Conservation (phyloP, 2,888 invertebrate species). For the Drosophila robusta region DNA sequence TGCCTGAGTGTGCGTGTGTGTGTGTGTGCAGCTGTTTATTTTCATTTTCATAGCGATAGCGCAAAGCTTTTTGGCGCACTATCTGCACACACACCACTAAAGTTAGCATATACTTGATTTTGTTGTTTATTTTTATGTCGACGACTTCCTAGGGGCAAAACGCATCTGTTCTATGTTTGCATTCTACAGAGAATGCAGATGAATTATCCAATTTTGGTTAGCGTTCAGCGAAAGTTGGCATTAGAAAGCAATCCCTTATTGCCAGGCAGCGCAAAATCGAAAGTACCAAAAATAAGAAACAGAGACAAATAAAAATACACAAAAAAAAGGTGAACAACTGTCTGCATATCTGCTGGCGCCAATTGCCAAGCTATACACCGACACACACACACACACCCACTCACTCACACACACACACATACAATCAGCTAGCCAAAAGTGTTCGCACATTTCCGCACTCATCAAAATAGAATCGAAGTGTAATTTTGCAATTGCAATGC, state of each 20-base stretch:
- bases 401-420: constrained; percentile 19
- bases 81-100: constrained; percentile 33
- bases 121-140: constrained; percentile 25
- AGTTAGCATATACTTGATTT: background rate
- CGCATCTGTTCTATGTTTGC: constrained; percentile 34
- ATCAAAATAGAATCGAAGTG: constrained; percentile 64
- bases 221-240: constrained; percentile 40
- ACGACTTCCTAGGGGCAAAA: constrained; percentile 35
- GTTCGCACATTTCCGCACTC: constrained; percentile 76
- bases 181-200: background rate
- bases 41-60: constrained; percentile 73
- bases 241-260: constrained; percentile 23
- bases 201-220: constrained; percentile 50
- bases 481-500: constrained; percentile 54
- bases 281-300: constrained; percentile 55
- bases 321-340: constrained; percentile 33
- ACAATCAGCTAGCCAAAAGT: constrained; percentile 49
- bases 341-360: constrained; percentile 64
- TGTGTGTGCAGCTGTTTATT: constrained; percentile 66
- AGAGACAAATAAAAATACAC: constrained; percentile 2
- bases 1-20: constrained; percentile 13
- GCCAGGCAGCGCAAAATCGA: constrained; percentile 50
- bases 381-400: constrained; percentile 9
- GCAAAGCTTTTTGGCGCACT: constrained; percentile 68
- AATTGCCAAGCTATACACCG: constrained; percentile 28